Percentiles rank a stretch among this genome's conserved stretches.
Conservation (phyloP, 2,113 vertebrate species). For the Blennius ocellaris region DNA sequence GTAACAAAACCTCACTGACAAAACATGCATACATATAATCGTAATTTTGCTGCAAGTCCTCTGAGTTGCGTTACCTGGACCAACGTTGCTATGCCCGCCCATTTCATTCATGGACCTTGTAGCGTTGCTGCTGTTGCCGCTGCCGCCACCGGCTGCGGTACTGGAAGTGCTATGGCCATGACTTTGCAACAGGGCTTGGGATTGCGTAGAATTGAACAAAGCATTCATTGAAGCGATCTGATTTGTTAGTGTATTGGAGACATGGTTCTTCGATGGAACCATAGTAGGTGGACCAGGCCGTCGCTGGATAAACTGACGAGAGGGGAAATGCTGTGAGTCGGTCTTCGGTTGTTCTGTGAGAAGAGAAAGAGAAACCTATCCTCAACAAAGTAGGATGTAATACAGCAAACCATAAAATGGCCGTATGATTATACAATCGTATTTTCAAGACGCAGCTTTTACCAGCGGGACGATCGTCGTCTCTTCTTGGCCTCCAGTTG, state of each 20-base stretch:
- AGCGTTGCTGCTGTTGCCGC: conserved; percentile 54
- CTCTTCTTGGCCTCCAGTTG: conserved; percentile 81
- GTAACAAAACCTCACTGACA: conserved; percentile 13
- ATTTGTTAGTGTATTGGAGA: conserved; percentile 66
- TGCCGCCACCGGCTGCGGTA: conserved; percentile 51
- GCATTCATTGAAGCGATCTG: conserved; percentile 78
- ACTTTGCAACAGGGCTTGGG: conserved; percentile 76
- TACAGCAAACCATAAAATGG: background rate
- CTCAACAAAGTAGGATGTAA: background rate
- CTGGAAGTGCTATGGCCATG: conserved; percentile 66
- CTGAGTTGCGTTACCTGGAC: conserved; percentile 68
- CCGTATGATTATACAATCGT: too few relatives aligned
- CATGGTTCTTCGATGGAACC: conserved; percentile 71
- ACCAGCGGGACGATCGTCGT: conserved; percentile 77
- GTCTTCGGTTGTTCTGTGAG: conserved; percentile 78
- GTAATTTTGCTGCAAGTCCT: background rate
- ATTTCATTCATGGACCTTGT: conserved; percentile 76
- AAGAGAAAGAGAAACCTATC: conserved; percentile 1
- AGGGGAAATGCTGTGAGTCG: conserved; percentile 71
- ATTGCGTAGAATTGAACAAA: conserved; percentile 72
- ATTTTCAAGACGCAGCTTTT: conserved; percentile 27
- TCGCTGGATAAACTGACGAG: conserved; percentile 77
- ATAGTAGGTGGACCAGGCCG: conserved; percentile 70
- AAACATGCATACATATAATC: background rate
- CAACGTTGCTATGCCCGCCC: conserved; percentile 57